Evolutionary conservation across 2,797 vertebrate species (phyloP), one percentile per base, ranked within the genome.

Genomic region (Choloepus didactylus): DNA sequence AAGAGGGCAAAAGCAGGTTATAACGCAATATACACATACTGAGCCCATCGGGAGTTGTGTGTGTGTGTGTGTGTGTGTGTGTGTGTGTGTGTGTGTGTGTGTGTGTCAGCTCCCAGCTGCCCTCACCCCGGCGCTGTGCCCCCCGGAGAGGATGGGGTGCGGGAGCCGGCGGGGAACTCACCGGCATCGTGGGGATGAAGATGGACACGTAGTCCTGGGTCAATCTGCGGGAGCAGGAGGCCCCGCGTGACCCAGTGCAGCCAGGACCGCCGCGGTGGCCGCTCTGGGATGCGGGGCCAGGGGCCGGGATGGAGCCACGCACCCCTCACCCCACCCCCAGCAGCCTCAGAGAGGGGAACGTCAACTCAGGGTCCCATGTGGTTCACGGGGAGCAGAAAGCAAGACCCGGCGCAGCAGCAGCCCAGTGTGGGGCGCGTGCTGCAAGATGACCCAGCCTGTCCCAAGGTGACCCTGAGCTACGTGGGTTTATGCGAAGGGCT

Each of bases 141-240:
- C 18, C 3, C 3, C 9, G 72, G 59, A 10, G 88, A 23, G 41
- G 41, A 44, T 44, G 41, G 41, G 41, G 41, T 44, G 41, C 15
- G 0, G 21, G 56, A 7, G 3, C 19, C 56, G 19, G 56, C 16
- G 0, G 38, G 41, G 35, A 46, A 98, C 99, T 99, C 95, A 99
- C 99, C 23, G 99, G 99, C 85, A 99, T 98, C 66, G 99, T 99
- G 9, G 99, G 99, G 70, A 99, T 97, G 97, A 98, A 99, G 0
- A 97, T 96, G 92, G 98, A 98, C 96, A 99, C 92, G 0, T 99
- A 99, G 11, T 98, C 95, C 69, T 99, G 98, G 19, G 99, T 99
- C 70, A 99, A 96, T 97, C 99, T 99, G 97, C 85, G 93, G 97
- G 64, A 87, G 25, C 77, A 44, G 49, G 84, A 18, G 21, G 66